Evolutionary conservation across 1,140 invertebrate genomes (phyloP).

Genomic region (Drosophila serrata): DNA sequence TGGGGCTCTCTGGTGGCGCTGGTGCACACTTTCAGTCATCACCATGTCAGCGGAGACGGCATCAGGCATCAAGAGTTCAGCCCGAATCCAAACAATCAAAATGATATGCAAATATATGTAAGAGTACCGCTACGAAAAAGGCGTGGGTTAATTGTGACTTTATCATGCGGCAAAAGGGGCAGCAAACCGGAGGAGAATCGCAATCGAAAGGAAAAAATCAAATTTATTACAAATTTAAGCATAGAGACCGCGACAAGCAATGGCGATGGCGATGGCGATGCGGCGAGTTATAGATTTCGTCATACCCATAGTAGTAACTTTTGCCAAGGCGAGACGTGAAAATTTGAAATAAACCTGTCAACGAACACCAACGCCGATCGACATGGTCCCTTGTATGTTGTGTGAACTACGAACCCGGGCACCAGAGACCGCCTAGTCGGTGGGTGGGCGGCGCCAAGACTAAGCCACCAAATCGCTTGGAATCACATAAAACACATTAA

Average conservation of each 20-base stretch:
- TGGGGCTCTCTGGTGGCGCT: slow-evolving; percentile 41
- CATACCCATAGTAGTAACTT: slow-evolving; percentile 55
- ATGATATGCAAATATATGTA: slow-evolving; percentile 84
- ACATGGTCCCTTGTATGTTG: slow-evolving; percentile 21
- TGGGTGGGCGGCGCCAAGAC: slow-evolving; percentile 80
- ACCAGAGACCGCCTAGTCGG: slow-evolving; percentile 59
- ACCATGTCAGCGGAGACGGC: slow-evolving; percentile 59
- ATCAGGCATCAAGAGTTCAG: slow-evolving; percentile 52
- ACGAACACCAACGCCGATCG: slow-evolving; percentile 73
- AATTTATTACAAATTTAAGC: slow-evolving; percentile 84
- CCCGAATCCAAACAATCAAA: slow-evolving; percentile 79
- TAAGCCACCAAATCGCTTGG: slow-evolving; percentile 70
- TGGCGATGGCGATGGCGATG: slow-evolving; percentile 48
- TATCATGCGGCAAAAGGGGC: slow-evolving; percentile 64
- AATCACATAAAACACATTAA: slow-evolving; percentile 83
- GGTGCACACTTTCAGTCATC: slow-evolving; percentile 78
- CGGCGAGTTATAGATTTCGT: slow-evolving; percentile 83
- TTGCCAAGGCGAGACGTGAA: slow-evolving; percentile 48
- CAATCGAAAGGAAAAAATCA: slow-evolving; percentile 84
- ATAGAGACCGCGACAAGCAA: slow-evolving; percentile 67
- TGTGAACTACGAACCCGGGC: slow-evolving; percentile 81
- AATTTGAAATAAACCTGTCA: slow-evolving; percentile 84
- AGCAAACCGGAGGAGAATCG: slow-evolving; percentile 58
- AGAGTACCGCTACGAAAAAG: slow-evolving; percentile 84
- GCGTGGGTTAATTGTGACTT: slow-evolving; percentile 85